These are phyloP conservation scores for Cosmorhoe ocellata DNA, from an alignment of 2,888 invertebrate genomes.

Conservation along the genomic window DNA sequence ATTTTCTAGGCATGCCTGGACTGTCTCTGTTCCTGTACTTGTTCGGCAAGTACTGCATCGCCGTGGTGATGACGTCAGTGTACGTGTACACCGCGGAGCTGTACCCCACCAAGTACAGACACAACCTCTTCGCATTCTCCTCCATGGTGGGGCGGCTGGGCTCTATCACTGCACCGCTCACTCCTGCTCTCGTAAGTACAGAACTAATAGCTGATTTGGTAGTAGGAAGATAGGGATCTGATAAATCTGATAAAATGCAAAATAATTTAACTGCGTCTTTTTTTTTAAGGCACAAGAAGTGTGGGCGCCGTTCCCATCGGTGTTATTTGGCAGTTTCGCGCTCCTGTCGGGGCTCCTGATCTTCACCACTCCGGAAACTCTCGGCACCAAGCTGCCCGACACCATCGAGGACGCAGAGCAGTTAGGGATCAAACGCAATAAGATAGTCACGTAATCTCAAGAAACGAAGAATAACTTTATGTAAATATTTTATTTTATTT, in stretches of 20 bases:
- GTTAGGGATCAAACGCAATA: slow-evolving; percentile 43
- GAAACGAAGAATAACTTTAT: too few relatives aligned
- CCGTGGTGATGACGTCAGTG: slow-evolving; percentile 84
- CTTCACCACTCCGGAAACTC: slow-evolving; percentile 73
- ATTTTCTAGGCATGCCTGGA: slow-evolving; percentile 50
- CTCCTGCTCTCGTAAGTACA: slow-evolving; percentile 83
- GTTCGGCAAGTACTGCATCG: slow-evolving; percentile 85
- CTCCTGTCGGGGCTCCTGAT: slow-evolving; percentile 65
- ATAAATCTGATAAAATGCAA: too few relatives aligned
- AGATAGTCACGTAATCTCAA: slow-evolving; percentile 36
- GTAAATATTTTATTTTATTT: too few relatives aligned
- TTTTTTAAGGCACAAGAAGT: slow-evolving; percentile 51
- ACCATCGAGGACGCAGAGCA: slow-evolving; percentile 81
- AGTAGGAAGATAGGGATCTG: too few relatives aligned
- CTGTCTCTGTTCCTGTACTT: slow-evolving; percentile 80
- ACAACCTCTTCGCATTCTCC: slow-evolving; percentile 85
- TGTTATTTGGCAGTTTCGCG: slow-evolving; percentile 81
- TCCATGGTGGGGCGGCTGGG: slow-evolving; percentile 87
- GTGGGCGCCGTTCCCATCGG: slow-evolving; percentile 72
- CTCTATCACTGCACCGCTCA: slow-evolving; percentile 86
- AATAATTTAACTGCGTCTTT: background rate
- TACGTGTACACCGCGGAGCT: slow-evolving; percentile 87
- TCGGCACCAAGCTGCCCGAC: slow-evolving; percentile 80
- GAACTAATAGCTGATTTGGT: too few relatives aligned
- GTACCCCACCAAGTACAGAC: slow-evolving; percentile 85